A percentile compares a stretch with the other conserved stretches of the same genome.
Conservation (phyloP, 2,113 vertebrate genomes). For the Epinephelus moara region DNA sequence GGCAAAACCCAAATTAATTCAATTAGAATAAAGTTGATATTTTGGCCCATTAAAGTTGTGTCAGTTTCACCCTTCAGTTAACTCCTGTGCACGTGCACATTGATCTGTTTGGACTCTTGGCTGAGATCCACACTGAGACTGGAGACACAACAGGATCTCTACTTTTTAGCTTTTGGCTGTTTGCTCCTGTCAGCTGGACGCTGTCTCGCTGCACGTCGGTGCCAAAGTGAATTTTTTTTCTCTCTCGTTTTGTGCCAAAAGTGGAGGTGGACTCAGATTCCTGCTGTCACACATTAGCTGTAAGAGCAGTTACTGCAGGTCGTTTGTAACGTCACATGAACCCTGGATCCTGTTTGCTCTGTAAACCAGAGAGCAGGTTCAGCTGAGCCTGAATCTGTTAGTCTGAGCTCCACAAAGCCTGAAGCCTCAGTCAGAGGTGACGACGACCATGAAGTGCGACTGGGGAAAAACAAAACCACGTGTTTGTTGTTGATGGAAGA, state of each 20-base stretch:
- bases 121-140: slow-evolving; percentile 32
- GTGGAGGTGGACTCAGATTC: neutral
- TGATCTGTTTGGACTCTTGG: slow-evolving; percentile 62
- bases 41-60: slow-evolving; percentile 46
- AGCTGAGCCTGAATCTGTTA: no score
- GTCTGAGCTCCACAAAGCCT: no score
- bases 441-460: no score
- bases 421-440: no score
- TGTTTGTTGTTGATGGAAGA: no score
- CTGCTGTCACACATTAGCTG: neutral
- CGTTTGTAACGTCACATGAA: neutral
- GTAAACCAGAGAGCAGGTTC: neutral
- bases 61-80: slow-evolving; percentile 59
- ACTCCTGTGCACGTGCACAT: slow-evolving; percentile 54
- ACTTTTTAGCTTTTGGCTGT: slow-evolving; percentile 35
- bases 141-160: slow-evolving; percentile 42
- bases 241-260: neutral
- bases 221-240: slow-evolving; percentile 15
- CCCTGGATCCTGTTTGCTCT: neutral
- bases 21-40: slow-evolving; percentile 54
- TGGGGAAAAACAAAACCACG: no score
- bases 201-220: neutral
- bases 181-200: slow-evolving; percentile 46
- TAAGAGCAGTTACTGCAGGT: neutral
- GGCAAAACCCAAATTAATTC: slow-evolving; percentile 53